These are phyloP conservation scores for Drosophila pullipes DNA, from an alignment of 2,888 invertebrate species.

Conservation along the genomic window DNA sequence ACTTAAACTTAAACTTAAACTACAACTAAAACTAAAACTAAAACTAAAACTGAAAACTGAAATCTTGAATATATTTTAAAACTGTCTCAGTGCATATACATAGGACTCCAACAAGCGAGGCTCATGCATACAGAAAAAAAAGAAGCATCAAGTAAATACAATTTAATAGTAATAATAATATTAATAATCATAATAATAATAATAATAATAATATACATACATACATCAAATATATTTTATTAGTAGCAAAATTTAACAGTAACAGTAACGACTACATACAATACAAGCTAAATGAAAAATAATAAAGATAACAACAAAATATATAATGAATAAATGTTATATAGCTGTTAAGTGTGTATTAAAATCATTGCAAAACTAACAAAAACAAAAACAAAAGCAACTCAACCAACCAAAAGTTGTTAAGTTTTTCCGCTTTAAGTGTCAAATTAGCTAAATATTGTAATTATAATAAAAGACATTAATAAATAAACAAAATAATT, in stretches of 20 bases:
- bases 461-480: slow-evolving; percentile 61
- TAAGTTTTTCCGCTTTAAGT: slow-evolving; percentile 82
- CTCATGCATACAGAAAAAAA: slow-evolving; percentile 55
- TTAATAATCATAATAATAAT: slow-evolving; percentile 35
- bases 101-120: slow-evolving; percentile 48
- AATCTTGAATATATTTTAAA: slow-evolving; percentile 66
- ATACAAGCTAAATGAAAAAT: slow-evolving; percentile 42
- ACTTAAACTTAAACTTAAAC: slow-evolving; percentile 34
- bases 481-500: slow-evolving; percentile 46
- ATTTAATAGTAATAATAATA: slow-evolving; percentile 52
- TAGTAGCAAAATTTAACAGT: slow-evolving; percentile 76
- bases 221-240: slow-evolving; percentile 79
- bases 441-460: slow-evolving; percentile 80
- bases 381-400: slow-evolving; percentile 51
- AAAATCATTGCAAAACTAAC: slow-evolving; percentile 59
- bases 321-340: slow-evolving; percentile 65
- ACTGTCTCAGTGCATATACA: slow-evolving; percentile 45
- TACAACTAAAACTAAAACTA: slow-evolving; percentile 29
- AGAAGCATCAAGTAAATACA: slow-evolving; percentile 41
- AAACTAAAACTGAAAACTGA: slow-evolving; percentile 29
- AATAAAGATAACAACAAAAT: slow-evolving; percentile 29
- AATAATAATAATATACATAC: slow-evolving; percentile 53
- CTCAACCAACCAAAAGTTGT: slow-evolving; percentile 70
- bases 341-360: slow-evolving; percentile 72
- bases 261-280: slow-evolving; percentile 54